These are phyloP conservation scores for Cochlearius cochlearius DNA, from an alignment of 2,113 vertebrate species.

Conservation along the genomic window DNA sequence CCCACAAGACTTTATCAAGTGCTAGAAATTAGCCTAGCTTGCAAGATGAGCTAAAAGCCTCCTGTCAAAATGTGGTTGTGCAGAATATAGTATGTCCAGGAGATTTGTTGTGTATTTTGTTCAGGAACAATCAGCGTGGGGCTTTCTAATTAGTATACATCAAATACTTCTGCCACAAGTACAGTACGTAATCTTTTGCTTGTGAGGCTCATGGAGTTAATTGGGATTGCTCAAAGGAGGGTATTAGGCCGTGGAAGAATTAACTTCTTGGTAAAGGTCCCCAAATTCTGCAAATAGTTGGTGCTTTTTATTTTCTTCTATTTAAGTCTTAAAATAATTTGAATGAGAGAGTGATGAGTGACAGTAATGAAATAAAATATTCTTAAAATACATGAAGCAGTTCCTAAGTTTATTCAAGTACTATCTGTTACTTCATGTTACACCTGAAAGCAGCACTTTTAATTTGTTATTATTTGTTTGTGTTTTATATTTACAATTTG, in stretches of 20 bases:
- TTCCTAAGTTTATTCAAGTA: neutral
- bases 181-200: neutral
- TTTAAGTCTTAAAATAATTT: neutral
- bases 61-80: neutral
- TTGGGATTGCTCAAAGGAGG: neutral
- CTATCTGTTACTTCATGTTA: neutral
- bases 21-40: neutral
- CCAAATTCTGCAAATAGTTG: neutral
- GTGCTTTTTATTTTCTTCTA: neutral
- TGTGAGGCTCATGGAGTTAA: neutral
- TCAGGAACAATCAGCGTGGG: neutral
- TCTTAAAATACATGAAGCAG: neutral
- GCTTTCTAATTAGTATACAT: neutral
- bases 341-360: neutral
- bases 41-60: neutral
- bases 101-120: neutral
- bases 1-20: neutral
- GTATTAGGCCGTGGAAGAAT: neutral
- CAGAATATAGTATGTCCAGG: neutral
- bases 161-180: neutral
- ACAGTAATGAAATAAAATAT: neutral
- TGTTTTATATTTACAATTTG: neutral
- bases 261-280: neutral
- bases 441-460: neutral
- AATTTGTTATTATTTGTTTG: neutral